Base-by-base conservation (phyloP, 2,113 vertebrate genomes). In the Phycodurus eques region DNA sequence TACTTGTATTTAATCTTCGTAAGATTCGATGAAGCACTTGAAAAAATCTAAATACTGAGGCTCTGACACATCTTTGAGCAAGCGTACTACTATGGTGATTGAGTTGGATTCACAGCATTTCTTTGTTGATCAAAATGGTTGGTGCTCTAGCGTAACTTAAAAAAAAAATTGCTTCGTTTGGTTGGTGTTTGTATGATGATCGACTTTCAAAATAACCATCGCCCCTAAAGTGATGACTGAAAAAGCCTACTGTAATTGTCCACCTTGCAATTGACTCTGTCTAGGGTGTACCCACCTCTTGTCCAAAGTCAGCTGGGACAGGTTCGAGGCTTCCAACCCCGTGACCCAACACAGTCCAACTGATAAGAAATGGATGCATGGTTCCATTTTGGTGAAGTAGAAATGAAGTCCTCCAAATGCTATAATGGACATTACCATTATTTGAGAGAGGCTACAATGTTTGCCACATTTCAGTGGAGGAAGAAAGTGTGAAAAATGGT, bases 401-500 rank as follows among this genome's bases (percentile, higher is more conserved):
- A 22, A 56, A 22, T 56, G 10, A 20, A 11, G 19, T 12, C 20
- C 22, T 27, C 1, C 10, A 59, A 59, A 59, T 31, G 12, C 22
- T 27, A 13, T 31, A 22, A 56, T 56, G n/a, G n/a, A 22, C n/a
- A 56, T 27, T 10, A 22, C 2, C 53, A 14, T 31, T 13, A 27
- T 31, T 59, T 59, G 11, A 33, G 31, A 60, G 57, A 9, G 11
- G 11, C 54, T 22, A 27, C n/a, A 57, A 57, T 7, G 17, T 7
- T 51, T 51, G 56, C 31, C 31, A 39, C 59, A 35, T 71, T 35
- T 27, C 20, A 20, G 39, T 53, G 63, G 47, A 68, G 49, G 51
- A 64, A 62, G 20, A 65, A 67, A 74, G 67, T 51, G n/a, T 54
- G 42, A 73, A 53, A 67, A 66, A 65, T 10, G 5, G 42, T 56